Evolutionary conservation across 2,113 vertebrate species (phyloP).

Genomic region (Andinoacara biseriatus): DNA sequence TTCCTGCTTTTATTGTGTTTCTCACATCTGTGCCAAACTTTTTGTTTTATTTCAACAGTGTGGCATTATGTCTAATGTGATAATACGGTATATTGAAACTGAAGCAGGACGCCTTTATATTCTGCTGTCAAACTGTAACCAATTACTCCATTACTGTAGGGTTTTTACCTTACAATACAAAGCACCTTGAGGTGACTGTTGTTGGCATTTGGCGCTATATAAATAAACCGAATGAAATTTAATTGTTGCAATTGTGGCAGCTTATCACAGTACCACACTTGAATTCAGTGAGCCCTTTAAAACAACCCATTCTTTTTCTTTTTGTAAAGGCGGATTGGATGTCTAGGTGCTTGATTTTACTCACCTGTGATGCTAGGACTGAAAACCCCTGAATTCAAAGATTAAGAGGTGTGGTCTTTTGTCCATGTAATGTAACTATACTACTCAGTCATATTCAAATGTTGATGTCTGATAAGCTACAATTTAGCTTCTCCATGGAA

Average conservation of each 20-base stretch:
- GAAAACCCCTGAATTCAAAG: not conserved
- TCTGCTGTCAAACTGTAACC: not conserved
- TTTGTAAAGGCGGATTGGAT: not conserved
- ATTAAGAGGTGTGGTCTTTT: too few relatives aligned
- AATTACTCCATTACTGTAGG: not conserved
- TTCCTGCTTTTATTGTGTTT: not conserved
- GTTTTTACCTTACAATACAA: too few relatives aligned
- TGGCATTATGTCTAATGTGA: not conserved
- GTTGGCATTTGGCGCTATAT: too few relatives aligned
- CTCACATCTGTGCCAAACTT: too few relatives aligned
- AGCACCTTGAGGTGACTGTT: too few relatives aligned
- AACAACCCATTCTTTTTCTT: too few relatives aligned
- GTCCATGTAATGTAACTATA: not conserved
- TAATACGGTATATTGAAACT: not conserved
- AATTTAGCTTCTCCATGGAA: slow-evolving; percentile 1
- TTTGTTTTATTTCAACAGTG: not conserved
- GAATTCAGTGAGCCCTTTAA: too few relatives aligned
- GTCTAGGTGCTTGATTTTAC: not conserved
- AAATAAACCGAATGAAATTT: too few relatives aligned
- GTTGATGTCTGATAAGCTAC: slow-evolving; percentile 12
- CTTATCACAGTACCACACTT: too few relatives aligned
- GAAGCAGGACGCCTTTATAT: not conserved
- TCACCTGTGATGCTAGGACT: not conserved
- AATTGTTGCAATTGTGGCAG: too few relatives aligned
- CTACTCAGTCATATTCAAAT: not conserved